A percentile compares a stretch with the other conserved stretches of the same genome.
These are phyloP conservation scores for Malacosoma neustria DNA, from an alignment of 2,888 invertebrate species.

Conservation along the genomic window DNA sequence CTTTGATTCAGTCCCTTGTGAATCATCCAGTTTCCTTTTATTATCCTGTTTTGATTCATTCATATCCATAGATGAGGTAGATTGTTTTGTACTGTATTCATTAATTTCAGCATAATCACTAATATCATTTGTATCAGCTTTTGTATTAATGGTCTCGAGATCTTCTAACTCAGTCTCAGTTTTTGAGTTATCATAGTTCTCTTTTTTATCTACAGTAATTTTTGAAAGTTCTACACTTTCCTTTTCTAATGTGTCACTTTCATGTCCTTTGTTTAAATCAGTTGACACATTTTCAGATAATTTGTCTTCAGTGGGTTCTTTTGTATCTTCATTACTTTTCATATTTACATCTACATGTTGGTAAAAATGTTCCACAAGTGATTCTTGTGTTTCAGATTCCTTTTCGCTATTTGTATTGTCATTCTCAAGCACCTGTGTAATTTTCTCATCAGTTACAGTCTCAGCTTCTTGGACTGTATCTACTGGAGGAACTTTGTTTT, in stretches of 20 bases:
- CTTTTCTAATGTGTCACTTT: slow-evolving; percentile 5
- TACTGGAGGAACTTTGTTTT: too few species aligned
- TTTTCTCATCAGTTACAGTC: neutral
- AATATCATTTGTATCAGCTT: neutral
- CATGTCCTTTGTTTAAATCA: neutral
- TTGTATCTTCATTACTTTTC: too few species aligned
- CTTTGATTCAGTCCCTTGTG: slow-evolving; percentile 25
- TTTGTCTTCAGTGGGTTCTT: too few species aligned
- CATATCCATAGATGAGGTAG: neutral
- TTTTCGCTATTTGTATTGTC: neutral
- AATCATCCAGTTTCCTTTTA: slow-evolving; percentile 47
- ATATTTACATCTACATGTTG: neutral
- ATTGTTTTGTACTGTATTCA: neutral
- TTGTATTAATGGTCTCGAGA: slow-evolving; percentile 5
- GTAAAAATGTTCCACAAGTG: neutral
- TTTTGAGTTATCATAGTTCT: slow-evolving; percentile 5
- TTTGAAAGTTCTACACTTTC: slow-evolving; percentile 7
- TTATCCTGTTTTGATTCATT: slow-evolving; percentile 8
- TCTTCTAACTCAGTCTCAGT: neutral
- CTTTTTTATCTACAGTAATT: slow-evolving; percentile 8
- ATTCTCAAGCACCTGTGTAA: slow-evolving; percentile 3
- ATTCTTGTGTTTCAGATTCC: neutral
- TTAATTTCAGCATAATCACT: neutral
- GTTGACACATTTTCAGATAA: neutral
- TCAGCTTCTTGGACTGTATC: slow-evolving; percentile 1